Evolutionary conservation across 2,113 vertebrate genomes (phyloP), one percentile per base, ranked within the genome.

Genomic region (Forbesichthys agassizii): DNA sequence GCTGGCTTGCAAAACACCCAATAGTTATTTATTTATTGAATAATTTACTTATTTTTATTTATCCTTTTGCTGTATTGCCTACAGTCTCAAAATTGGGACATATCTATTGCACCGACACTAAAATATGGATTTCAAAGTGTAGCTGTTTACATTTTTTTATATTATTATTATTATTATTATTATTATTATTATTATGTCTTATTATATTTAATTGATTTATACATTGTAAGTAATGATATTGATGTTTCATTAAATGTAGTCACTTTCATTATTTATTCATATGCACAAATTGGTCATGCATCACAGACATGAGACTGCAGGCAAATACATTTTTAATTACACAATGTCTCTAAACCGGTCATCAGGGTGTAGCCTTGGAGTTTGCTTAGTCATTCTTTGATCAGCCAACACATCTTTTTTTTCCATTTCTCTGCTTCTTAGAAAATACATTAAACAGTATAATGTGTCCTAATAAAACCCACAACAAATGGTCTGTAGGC

Each of bases 331-430:
- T 62, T n/a, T 16, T 42, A 18, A 64, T 77, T 5, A 68, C 71
- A 61, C 33, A 27, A 9, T 5, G 27, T 11, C 11, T 60, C 12
- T 42, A 56, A 48, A 54, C 52, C 52, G 13, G 13, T 54, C 1
- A 14, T 13, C 13, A 14, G 52, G 52, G 12, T 54, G 6, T 14
- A 14, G 3, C 3, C n/a, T 20, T 55, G 13, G 52, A 18, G 49
- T 66, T 46, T 68, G 42, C 11, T 48, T 53, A 27, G 42, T 57
- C 77, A 69, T 68, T 76, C 64, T 3, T 14, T 46, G 52, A 49
- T 11, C 46, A 20, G 9, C 42, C 33, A 63, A 68, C 51, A 68
- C 76, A 82, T 84, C 83, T 83, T 69, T 11, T 56, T 56, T 9
- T 52, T 52, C 49, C 0, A 11, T 52, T 14, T 52, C 49, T 52